phyloP scores from a whole-genome alignment of 2,888 invertebrate genomes.

The Drosophila kanekoi region DNA sequence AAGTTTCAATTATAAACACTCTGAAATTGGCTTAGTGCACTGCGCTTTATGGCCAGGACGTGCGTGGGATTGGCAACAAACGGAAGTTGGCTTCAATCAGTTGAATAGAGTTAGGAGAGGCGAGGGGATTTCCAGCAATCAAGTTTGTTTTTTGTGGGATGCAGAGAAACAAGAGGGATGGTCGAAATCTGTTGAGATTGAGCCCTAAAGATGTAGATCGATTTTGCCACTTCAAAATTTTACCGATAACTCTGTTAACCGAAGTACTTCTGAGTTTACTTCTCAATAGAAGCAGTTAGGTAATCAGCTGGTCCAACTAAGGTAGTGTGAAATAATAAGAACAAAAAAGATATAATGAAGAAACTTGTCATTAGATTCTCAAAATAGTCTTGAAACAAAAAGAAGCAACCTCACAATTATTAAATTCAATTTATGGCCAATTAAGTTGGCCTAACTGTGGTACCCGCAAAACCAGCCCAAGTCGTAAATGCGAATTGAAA shows the following conservation, averaged over 20 bases:
- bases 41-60: constrained; percentile 59
- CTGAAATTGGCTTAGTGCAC: constrained; percentile 60
- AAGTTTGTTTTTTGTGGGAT: background rate
- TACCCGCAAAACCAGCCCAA: background rate
- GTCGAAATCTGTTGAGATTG: background rate
- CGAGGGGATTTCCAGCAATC: constrained; percentile 8
- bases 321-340: background rate
- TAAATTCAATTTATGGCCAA: constrained; percentile 19
- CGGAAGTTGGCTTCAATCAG: constrained; percentile 46
- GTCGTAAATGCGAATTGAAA: constrained; percentile 34
- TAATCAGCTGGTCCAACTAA: too few species aligned
- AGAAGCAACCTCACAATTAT: constrained; percentile 15
- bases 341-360: background rate
- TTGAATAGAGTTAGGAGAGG: background rate
- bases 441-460: constrained; percentile 19
- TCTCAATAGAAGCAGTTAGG: too few species aligned
- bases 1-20: constrained; percentile 67
- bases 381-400: background rate
- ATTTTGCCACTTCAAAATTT: background rate
- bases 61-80: constrained; percentile 52
- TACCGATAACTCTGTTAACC: too few species aligned
- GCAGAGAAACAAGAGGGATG: background rate
- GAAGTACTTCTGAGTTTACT: too few species aligned
- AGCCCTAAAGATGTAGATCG: background rate
- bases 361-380: too few species aligned